These are phyloP conservation scores for Phymanthus crucifer DNA, from an alignment of 92 coral and sea anemone genomes.

Conservation along the genomic window DNA sequence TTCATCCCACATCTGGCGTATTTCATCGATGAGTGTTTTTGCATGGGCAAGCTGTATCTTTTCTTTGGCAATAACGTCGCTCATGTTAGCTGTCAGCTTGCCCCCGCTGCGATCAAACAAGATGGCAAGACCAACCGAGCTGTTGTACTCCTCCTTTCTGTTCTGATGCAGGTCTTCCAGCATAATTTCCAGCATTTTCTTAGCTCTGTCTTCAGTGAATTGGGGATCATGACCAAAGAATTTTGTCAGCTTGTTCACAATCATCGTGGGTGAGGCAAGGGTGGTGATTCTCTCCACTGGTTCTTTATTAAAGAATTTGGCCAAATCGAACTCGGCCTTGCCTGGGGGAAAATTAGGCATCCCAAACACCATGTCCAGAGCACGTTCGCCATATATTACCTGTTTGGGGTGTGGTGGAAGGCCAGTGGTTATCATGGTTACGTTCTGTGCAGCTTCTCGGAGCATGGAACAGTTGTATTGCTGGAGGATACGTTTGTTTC, in stretches of 20 bases:
- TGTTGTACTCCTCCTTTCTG: conserved; percentile 19
- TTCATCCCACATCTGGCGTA: conserved; percentile 54
- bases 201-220: conserved; percentile 22
- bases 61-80: conserved; percentile 23
- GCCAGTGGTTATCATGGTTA: conserved; percentile 62
- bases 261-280: conserved; percentile 44
- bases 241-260: conserved; percentile 18
- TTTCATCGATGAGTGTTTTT: conserved; percentile 31
- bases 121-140: conserved; percentile 47
- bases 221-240: conserved; percentile 37
- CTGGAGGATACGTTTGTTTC: conserved; percentile 44
- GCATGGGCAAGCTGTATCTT: conserved; percentile 28
- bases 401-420: conserved; percentile 56
- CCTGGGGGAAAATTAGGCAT: conserved; percentile 37
- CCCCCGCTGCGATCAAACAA: conserved; percentile 54
- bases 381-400: conserved; percentile 51
- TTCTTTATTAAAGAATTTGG: conserved; percentile 43
- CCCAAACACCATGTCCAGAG: conserved; percentile 60
- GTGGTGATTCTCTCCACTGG: conserved; percentile 50
- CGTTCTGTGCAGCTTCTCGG: conserved; percentile 53
- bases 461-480: conserved; percentile 57
- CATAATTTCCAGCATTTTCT: conserved; percentile 42
- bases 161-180: conserved; percentile 42
- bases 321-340: conserved; percentile 34
- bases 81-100: conserved; percentile 25